Evolutionary conservation across 2,113 vertebrate species (phyloP), one percentile per base, ranked within the genome.

Genomic region (Zapus hudsonius): DNA sequence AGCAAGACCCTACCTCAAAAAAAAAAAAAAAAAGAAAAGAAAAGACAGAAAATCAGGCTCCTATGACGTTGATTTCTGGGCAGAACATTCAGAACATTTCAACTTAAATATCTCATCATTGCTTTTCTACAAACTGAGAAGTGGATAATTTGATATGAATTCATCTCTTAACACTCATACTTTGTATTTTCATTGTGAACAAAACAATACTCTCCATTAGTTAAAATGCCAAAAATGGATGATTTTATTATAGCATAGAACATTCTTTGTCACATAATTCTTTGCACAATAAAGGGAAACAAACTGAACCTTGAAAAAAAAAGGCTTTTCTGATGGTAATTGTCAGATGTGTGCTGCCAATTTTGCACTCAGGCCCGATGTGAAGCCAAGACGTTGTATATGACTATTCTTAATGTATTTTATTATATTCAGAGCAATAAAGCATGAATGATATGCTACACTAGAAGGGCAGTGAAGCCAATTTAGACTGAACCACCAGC

Each of bases 111-210:
- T 73, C 79, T 33, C 69, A 55, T 25, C 22, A 75, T 67, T 94
- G 90, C 36, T 57, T 88, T 91, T 84, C 75, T 63, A 57, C 36
- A 91, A 66, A 81, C 22, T 57, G 31, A 86, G 38, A 89, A 94
- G 10, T 83, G 42, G 33, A 67, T 80, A 95, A 95, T 93, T 93
- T 80, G 29, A 93, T 87, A 17, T 36, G 42, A 94, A 90, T 84
- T 69, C 38, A 79, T 70, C 23, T 52, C 82, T 38, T 86, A 90
- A 17, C 59, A 36, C 15, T 92, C 83, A 69, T 1, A 64, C 19
- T 94, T 97, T 92, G 75, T 84, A 91, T 93, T 95, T 96, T 94
- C 74, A 84, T 64, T 94, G 79, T 47, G 42, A 90, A 72, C 40
- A 89, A 93, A 95, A 89, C 33, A 87, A 42, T 92, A 88, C 93